phyloP scores from a whole-genome alignment of 1,140 invertebrate genomes.

The Diachasma alloeum region DNA sequence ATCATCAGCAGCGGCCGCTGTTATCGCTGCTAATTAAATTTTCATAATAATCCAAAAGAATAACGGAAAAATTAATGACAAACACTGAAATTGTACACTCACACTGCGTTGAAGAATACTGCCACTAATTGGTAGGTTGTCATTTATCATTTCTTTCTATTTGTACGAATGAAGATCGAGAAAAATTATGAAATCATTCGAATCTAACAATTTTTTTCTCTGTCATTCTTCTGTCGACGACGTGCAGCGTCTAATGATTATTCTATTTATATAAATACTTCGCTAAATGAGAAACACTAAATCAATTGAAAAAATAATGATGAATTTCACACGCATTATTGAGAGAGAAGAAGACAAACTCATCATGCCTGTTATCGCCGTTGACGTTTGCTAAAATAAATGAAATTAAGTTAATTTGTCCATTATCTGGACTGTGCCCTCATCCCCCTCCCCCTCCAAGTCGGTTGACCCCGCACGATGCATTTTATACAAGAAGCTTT shows the following conservation, averaged over 20 bases:
- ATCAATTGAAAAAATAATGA: neutral
- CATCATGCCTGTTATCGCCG: slow-evolving; percentile 13
- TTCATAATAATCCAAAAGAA: neutral
- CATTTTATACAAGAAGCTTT: slow-evolving; percentile 38
- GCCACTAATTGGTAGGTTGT: neutral
- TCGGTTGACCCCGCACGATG: slow-evolving; percentile 15
- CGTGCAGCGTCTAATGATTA: neutral
- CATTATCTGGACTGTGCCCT: neutral
- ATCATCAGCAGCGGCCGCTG: slow-evolving; percentile 38
- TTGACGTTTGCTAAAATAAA: slow-evolving; percentile 9
- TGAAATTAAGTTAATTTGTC: neutral
- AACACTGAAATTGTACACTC: neutral
- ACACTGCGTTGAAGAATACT: slow-evolving; percentile 5
- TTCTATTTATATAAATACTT: neutral
- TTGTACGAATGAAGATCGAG: neutral
- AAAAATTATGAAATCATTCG: neutral
- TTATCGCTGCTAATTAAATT: slow-evolving; percentile 49
- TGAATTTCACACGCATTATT: slow-evolving; percentile 4
- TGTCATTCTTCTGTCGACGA: neutral
- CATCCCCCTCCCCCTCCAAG: neutral
- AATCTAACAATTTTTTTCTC: neutral
- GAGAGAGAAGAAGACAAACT: slow-evolving; percentile 19
- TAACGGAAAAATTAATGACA: neutral
- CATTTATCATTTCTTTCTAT: neutral
- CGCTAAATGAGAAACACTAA: neutral